These are phyloP conservation scores for Athene noctua DNA, from an alignment of 2,113 vertebrate genomes.

Conservation along the genomic window DNA sequence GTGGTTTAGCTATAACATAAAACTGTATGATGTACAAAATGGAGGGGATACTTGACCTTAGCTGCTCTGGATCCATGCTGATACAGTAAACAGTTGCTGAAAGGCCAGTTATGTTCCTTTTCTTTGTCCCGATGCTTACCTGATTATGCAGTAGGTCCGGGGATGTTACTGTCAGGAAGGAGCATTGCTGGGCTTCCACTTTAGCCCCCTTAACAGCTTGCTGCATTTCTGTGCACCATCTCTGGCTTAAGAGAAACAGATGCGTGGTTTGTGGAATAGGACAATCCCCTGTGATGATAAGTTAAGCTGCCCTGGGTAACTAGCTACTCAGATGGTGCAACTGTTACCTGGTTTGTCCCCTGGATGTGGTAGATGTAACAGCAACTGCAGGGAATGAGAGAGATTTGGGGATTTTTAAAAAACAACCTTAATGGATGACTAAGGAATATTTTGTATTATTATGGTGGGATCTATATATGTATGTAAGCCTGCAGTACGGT, in stretches of 20 bases:
- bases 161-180: background rate
- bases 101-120: background rate
- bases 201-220: background rate
- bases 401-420: background rate
- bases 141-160: background rate
- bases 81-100: background rate
- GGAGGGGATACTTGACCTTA: background rate
- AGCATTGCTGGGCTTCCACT: background rate
- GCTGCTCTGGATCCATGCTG: background rate
- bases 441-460: background rate
- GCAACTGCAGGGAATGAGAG: background rate
- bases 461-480: background rate
- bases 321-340: background rate
- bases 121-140: background rate
- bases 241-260: background rate
- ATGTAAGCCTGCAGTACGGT: background rate
- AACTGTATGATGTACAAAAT: background rate
- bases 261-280: fast-evolving
- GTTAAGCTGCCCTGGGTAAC: background rate
- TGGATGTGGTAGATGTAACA: background rate
- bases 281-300: background rate
- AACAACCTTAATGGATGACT: background rate
- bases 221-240: background rate
- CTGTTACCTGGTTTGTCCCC: background rate
- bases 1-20: background rate